These are phyloP conservation scores for Drosophila guanche DNA, from an alignment of 1,140 invertebrate species.

Conservation along the genomic window DNA sequence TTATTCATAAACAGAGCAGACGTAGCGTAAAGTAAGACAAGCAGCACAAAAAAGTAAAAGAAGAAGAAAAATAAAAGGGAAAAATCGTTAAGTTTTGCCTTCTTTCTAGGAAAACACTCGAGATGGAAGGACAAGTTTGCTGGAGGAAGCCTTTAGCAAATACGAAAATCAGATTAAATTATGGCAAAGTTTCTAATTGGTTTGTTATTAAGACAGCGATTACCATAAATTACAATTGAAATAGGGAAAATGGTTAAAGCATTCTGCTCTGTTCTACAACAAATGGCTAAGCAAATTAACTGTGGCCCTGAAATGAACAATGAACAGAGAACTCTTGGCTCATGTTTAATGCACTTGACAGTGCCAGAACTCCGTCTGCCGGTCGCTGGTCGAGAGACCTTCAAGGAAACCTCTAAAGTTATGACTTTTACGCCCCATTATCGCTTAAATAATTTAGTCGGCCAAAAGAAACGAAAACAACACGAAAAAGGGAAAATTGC, in stretches of 20 bases:
- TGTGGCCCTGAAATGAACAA: constrained; percentile 18
- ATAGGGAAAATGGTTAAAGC: constrained; percentile 1
- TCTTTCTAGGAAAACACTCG: constrained; percentile 8
- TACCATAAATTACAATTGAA: constrained; percentile 55
- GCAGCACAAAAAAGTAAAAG: constrained; percentile 14
- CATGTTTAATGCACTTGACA: constrained; percentile 54
- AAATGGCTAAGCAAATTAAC: constrained; percentile 26
- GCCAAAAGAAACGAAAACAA: constrained; percentile 20
- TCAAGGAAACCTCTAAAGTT: constrained; percentile 51
- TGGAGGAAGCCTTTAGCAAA: constrained; percentile 21
- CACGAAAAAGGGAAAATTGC: constrained; percentile 30
- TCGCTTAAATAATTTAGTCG: constrained; percentile 74
- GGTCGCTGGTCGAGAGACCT: constrained; percentile 17
- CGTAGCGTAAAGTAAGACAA: constrained; percentile 47
- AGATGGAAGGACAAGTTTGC: constrained; percentile 12
- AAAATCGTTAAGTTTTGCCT: constrained; percentile 50
- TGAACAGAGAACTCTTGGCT: constrained; percentile 31
- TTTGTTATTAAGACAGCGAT: constrained; percentile 62
- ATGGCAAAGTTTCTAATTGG: constrained; percentile 69
- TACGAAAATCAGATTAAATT: constrained; percentile 59
- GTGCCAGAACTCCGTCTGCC: constrained; percentile 18
- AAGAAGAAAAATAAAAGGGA: constrained; percentile 15
- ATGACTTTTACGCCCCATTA: constrained; percentile 75
- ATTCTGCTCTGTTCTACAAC: constrained; percentile 31
- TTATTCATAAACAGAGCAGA: constrained; percentile 61